phyloP scores from a whole-genome alignment of 2,797 vertebrate genomes.

The Galago senegalensis region DNA sequence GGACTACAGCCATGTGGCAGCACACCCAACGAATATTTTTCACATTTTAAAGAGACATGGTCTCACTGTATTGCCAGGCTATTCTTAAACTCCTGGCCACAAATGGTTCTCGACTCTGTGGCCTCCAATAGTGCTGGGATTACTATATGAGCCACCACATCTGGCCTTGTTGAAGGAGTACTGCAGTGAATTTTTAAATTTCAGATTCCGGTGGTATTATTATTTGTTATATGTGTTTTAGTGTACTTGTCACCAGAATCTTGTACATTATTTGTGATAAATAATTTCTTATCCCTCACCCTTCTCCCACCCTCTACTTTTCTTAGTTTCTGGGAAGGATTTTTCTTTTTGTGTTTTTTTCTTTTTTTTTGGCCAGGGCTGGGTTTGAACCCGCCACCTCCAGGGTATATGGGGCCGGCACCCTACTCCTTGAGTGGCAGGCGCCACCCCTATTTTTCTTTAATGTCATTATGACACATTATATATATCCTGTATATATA shows the following conservation, averaged over 20 bases:
- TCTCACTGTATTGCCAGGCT: neutral
- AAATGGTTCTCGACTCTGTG: neutral
- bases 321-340: neutral
- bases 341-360: too few relatives aligned
- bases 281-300: neutral
- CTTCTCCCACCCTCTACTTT: neutral
- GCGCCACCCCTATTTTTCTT: neutral
- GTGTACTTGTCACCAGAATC: neutral
- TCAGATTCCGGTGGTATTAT: neutral
- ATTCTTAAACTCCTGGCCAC: neutral
- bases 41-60: neutral
- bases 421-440: too few relatives aligned
- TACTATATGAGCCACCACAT: neutral
- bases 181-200: neutral
- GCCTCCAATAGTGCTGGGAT: neutral
- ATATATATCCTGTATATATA: neutral
- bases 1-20: neutral
- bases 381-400: too few relatives aligned
- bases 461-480: neutral
- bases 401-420: too few relatives aligned
- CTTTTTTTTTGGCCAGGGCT: too few relatives aligned
- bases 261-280: neutral
- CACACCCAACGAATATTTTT: neutral
- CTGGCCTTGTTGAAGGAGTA: neutral
- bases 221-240: neutral